Percentiles rank a stretch among this genome's conserved stretches.
These are phyloP conservation scores for Gymnocephalus cernua DNA, from an alignment of 2,113 vertebrate genomes.

Conservation along the genomic window DNA sequence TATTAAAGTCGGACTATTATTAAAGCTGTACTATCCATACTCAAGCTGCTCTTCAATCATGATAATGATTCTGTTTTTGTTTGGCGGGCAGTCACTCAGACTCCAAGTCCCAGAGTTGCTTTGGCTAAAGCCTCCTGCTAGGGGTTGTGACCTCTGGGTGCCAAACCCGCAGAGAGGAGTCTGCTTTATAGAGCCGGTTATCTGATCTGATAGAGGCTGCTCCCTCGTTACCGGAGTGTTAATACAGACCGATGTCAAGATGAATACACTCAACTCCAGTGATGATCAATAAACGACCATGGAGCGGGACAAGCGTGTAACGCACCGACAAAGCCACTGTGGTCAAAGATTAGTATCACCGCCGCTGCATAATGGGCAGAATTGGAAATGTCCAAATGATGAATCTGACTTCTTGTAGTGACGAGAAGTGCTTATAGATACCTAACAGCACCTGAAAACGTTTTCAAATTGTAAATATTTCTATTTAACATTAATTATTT, in stretches of 20 bases:
- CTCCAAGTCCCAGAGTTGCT: conserved; percentile 40
- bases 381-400: conserved; percentile 49
- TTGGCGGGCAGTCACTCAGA: conserved; percentile 48
- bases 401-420: conserved; percentile 11
- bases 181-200: conserved; percentile 79
- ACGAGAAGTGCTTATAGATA: background rate
- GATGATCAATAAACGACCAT: conserved; percentile 83
- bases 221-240: conserved; percentile 85
- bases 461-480: background rate
- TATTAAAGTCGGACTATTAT: background rate
- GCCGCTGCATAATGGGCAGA: conserved; percentile 35
- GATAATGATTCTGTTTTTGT: conserved; percentile 51
- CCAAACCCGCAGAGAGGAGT: conserved; percentile 81
- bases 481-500: background rate
- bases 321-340: conserved; percentile 65
- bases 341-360: conserved; percentile 72
- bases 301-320: conserved; percentile 59
- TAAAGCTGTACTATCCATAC: background rate
- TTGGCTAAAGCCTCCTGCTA: conserved; percentile 69
- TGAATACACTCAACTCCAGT: conserved; percentile 80
- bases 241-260: conserved; percentile 85
- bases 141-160: conserved; percentile 84
- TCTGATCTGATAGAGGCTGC: conserved; percentile 81
- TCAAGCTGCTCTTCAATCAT: conserved; percentile 21
- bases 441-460: background rate